Percentiles rank a stretch among this genome's conserved stretches.
These are phyloP conservation scores for Hypotaenidia okinawae DNA, from an alignment of 2,797 vertebrate species.

Conservation along the genomic window DNA sequence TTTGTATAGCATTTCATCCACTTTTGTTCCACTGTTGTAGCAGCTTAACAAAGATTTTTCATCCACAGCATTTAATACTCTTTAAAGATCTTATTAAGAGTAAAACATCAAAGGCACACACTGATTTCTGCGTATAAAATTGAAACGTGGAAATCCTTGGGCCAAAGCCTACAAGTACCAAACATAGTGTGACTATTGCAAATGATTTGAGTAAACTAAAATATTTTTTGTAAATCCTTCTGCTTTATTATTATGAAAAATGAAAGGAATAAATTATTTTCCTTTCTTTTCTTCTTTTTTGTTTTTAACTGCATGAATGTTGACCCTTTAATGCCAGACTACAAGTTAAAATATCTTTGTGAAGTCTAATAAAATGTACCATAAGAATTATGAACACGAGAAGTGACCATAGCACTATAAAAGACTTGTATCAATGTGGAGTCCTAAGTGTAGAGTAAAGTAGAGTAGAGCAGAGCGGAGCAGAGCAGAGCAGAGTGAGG, in stretches of 20 bases:
- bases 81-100: neutral
- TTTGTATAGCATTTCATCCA: neutral
- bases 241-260: neutral
- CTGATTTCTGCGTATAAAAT: neutral
- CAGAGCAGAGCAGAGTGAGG: neutral
- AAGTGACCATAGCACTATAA: neutral
- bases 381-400: neutral
- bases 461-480: too few species aligned
- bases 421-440: fast-evolving
- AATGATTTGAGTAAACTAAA: neutral
- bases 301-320: neutral
- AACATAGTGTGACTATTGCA: neutral
- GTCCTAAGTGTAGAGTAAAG: neutral
- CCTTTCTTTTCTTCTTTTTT: too few species aligned
- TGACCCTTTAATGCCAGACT: neutral
- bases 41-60: neutral
- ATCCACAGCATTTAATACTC: neutral
- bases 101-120: neutral
- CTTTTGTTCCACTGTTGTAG: fast-evolving
- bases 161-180: neutral
- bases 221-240: neutral
- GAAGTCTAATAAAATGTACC: neutral
- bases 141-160: neutral
- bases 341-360: neutral
- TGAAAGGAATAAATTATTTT: neutral